Evolutionary conservation across 2,888 invertebrate genomes (phyloP).

Genomic region (Lypha dubia): DNA sequence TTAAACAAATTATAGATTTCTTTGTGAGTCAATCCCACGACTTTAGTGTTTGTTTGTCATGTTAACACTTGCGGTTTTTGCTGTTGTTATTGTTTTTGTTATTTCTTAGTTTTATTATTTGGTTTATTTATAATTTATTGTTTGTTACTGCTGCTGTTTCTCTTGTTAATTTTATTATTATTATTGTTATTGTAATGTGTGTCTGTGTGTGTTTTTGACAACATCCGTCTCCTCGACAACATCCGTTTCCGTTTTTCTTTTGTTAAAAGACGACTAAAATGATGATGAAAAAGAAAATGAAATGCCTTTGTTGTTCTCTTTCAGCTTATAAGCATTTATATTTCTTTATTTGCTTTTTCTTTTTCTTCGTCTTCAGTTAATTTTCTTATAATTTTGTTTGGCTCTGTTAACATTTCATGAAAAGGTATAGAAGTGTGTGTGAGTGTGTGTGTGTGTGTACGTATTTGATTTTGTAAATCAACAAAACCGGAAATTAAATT

Average conservation of each 20-base stretch:
- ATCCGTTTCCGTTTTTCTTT: slow-evolving; percentile 66
- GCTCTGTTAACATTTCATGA: background rate
- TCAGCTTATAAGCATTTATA: slow-evolving; percentile 10
- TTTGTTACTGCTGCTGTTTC: slow-evolving; percentile 23
- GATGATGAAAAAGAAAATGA: slow-evolving; percentile 7
- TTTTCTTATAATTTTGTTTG: slow-evolving; percentile 3
- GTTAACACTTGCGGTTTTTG: slow-evolving; percentile 26
- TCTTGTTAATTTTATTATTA: background rate
- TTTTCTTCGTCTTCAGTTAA: background rate
- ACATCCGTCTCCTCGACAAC: slow-evolving; percentile 71
- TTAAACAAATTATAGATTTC: slow-evolving; percentile 23
- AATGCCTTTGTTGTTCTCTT: slow-evolving; percentile 38
- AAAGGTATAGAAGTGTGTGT: slow-evolving; percentile 17
- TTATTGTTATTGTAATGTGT: slow-evolving; percentile 37
- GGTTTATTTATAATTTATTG: slow-evolving; percentile 61
- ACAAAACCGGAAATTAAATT: slow-evolving; percentile 67
- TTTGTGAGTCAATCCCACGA: background rate
- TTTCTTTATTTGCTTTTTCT: background rate
- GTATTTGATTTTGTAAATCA: slow-evolving; percentile 37
- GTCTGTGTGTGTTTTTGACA: slow-evolving; percentile 67
- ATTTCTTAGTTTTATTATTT: slow-evolving; percentile 33
- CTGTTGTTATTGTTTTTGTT: background rate
- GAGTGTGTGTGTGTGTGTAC: slow-evolving; percentile 31
- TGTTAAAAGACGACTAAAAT: slow-evolving; percentile 30
- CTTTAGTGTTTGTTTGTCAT: slow-evolving; percentile 31